Evolutionary conservation across 2,888 invertebrate species (phyloP), one percentile per base, ranked within the genome.

Genomic region (Trissonchulus latispiculum): DNA sequence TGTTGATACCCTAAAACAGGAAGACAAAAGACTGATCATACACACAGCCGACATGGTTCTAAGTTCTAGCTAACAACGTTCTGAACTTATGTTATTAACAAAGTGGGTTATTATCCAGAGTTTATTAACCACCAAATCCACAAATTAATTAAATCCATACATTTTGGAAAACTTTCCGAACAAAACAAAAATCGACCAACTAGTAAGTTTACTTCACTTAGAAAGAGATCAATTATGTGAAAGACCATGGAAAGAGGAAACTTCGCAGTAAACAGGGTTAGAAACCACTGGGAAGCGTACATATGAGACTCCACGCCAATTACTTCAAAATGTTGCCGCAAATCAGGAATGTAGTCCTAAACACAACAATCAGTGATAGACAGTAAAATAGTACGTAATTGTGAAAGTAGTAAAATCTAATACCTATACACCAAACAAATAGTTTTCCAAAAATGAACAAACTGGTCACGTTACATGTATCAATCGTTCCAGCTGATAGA

Each of bases 201-300:
- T n/a, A n/a, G n/a, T n/a, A n/a, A 29, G 76, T 79, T 75, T 74
- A 85, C 86, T 81, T 87, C 86, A 76, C 85, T 82, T 29, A 99
- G 88, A 85, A 96, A 97, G 70, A 99, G 90, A 84, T 99, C 99
- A 75, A 99, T 88, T 73, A 99, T 95, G 84, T 94, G 94, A 86
- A 95, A 99, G 37, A 99, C 92, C 86, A 97, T 90, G 81, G 91
- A 93, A 61, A 99, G 87, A 0, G 99, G 99, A 85, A 99, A 99
- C 81, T 97, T 90, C 37, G 99, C 97, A 0, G 99, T 99, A 86
- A 95, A 99, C n/a, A 99, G 87, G 0, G 99, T 99, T 72, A 99
- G 89, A 87, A 99, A 97, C 99, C 99, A 99, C 85, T 99, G 99
- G 2, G 94, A 95, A 32, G 97, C 97, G 84, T 93, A 99, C 96